These are phyloP conservation scores for Lutra lutra DNA, from an alignment of 2,797 vertebrate genomes.

Conservation along the genomic window DNA sequence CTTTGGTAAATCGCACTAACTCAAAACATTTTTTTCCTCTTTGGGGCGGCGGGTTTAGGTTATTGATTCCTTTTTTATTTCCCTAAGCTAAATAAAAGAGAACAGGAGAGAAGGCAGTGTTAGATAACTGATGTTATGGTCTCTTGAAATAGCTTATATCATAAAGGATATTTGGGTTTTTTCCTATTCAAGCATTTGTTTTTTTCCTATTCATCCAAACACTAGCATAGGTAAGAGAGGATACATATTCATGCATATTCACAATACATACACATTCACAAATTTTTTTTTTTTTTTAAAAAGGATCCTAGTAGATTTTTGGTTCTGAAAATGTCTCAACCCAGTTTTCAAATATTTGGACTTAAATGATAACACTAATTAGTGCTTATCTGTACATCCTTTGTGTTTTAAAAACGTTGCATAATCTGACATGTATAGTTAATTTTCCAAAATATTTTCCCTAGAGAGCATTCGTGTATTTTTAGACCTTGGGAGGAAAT, in stretches of 20 bases:
- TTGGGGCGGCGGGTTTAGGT: background rate
- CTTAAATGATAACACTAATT: slow-evolving; percentile 37
- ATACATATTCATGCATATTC: background rate
- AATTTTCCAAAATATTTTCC: slow-evolving; percentile 57
- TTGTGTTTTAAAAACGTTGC: slow-evolving; percentile 46
- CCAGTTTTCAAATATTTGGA: slow-evolving; percentile 54
- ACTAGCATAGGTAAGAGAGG: background rate
- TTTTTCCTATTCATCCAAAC: background rate
- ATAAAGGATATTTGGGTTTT: background rate
- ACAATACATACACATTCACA: background rate
- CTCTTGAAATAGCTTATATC: slow-evolving; percentile 20
- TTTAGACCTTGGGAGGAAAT: background rate
- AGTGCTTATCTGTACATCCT: background rate
- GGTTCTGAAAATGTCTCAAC: background rate
- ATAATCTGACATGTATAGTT: slow-evolving; percentile 46
- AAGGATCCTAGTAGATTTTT: background rate
- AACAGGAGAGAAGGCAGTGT: background rate
- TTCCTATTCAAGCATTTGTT: background rate
- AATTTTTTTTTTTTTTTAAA: background rate
- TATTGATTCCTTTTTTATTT: slow-evolving; percentile 6
- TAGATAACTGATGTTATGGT: background rate
- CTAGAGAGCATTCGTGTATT: background rate
- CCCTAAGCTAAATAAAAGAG: slow-evolving; percentile 34
- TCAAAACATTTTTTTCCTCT: background rate
- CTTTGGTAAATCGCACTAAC: slow-evolving; percentile 33